These are phyloP conservation scores for Parapsyche elsis DNA, from an alignment of 1,140 invertebrate species.

Conservation along the genomic window DNA sequence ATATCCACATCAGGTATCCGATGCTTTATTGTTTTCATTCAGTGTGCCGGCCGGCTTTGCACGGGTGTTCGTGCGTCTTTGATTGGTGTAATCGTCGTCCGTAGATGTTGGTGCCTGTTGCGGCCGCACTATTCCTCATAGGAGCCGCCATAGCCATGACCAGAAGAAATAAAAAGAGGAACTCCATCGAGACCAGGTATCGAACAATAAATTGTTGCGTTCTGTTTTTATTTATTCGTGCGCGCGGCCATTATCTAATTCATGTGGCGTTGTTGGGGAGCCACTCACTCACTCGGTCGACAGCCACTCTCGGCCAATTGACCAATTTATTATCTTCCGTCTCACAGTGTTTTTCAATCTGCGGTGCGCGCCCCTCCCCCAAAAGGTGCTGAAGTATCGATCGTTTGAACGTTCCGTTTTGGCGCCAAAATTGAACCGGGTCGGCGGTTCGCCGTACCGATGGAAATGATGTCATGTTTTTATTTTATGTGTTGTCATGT, in stretches of 20 bases:
- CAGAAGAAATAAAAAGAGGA: neutral
- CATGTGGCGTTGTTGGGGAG: no score
- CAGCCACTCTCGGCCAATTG: no score
- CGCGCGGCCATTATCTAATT: conserved; percentile 7
- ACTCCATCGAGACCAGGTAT: neutral
- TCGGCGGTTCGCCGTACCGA: no score
- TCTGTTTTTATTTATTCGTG: neutral
- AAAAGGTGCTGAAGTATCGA: no score
- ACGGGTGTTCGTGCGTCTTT: neutral
- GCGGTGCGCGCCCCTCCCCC: no score
- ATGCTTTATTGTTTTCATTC: neutral
- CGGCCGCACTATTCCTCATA: neutral
- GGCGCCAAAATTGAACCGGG: no score
- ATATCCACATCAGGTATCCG: no score
- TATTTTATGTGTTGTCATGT: neutral
- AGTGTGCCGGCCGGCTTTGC: neutral
- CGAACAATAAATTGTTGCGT: neutral
- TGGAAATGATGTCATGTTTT: no score
- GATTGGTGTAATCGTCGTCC: neutral
- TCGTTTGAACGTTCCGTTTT: no score
- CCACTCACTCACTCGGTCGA: no score
- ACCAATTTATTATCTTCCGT: no score
- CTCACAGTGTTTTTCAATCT: no score
- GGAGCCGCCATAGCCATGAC: neutral
- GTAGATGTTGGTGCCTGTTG: neutral